Base-by-base conservation (phyloP, 2,888 invertebrate species). In the Dolomedes plantarius region DNA sequence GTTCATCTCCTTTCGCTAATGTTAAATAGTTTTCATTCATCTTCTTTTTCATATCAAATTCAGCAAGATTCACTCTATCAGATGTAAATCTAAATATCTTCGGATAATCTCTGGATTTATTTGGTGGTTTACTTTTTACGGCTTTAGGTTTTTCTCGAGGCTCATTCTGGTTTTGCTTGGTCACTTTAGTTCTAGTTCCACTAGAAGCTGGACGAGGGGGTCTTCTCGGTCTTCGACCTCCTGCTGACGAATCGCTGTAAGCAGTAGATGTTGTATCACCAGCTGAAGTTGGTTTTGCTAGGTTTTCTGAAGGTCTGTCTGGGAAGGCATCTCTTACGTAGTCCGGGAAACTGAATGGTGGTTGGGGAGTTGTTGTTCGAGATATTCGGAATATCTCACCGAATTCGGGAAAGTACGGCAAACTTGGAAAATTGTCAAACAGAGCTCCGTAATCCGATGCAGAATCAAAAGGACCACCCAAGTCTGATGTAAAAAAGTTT, bases 81-180 rank as follows among this genome's bases (percentile, higher is more conserved):
- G 78, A n/a, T 1, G 81, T 88, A 65, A 88, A 88, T n/a, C 81
- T 31, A 73, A 88, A 88, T 23, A 88, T 87, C 39, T 88, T 88
- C 1, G 88, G 88, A 27, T 77, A 88, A 46, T 85, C 81, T 27
- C 82, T 73, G 7, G 86, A 72, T 23, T 80, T 86, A 41, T 62
- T 73, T 1, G 80, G 85, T 16, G 67, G 29, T 27, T 68, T 68
- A 39, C 41, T 69, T 29, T 78, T 86, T 11, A 46, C 16, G 3
- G 31, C 56, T 23, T 65, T 72, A 1, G 69, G 68, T 9, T 86
- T 86, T 3, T 83, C 83, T 27, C 68, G 69, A 27, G 75, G 75
- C 11, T 72, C 79, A 29, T 19, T 71, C 16, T 80, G 75, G 11
- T 79, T 71, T 19, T 76, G 75, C 31, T 75, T 71, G 39, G 32